Base-by-base conservation (phyloP, 2,113 vertebrate genomes). In the Zapus hudsonius region DNA sequence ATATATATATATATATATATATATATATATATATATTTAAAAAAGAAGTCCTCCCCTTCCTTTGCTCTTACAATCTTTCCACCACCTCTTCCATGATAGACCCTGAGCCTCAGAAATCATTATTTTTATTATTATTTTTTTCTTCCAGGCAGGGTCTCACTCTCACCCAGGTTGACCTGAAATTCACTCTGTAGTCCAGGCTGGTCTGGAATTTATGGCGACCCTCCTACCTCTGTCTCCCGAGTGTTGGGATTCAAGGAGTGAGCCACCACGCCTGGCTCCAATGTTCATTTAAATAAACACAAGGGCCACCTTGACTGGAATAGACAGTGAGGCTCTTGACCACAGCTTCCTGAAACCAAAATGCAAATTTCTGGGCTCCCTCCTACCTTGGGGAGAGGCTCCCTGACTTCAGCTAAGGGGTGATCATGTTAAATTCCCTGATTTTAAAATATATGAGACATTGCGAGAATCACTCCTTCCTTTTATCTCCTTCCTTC, bases 271-370 rank as follows among this genome's bases (percentile, higher is more conserved):
- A 84, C 33, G 33, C 22, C 20, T 29, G 20, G 61, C 29, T 64
- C 38, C 40, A 42, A 10, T 2, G 6, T 36, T 72, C 1, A 8
- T 81, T 61, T 81, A 19, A 44, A 70, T 59, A 42, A 44, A 29
- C 36, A 20, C 6, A 7, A 33, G 16, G 5, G 15, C 12, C 3
- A 3, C 63, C 16, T 0, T 11, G 23, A n/a, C 44, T 33, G 23
- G 38, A n/a, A 81, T 40, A 76, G 25, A 29, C 52, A 27, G 16
- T 7, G 23, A 27, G 70, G 3, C 29, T 27, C 20, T n/a, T 40
- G 87, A 15, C 33, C 31, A 25, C 52, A 59, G 25, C 55, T 63
- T 27, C 31, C 7, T 38, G 25, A 61, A 70, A n/a, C 31, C 31
- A 63, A 40, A 63, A 23, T 63, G 33, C 33, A 52, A 27, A 38